phyloP scores from a whole-genome alignment of 1,140 invertebrate genomes.

The Penaeus chinensis region DNA sequence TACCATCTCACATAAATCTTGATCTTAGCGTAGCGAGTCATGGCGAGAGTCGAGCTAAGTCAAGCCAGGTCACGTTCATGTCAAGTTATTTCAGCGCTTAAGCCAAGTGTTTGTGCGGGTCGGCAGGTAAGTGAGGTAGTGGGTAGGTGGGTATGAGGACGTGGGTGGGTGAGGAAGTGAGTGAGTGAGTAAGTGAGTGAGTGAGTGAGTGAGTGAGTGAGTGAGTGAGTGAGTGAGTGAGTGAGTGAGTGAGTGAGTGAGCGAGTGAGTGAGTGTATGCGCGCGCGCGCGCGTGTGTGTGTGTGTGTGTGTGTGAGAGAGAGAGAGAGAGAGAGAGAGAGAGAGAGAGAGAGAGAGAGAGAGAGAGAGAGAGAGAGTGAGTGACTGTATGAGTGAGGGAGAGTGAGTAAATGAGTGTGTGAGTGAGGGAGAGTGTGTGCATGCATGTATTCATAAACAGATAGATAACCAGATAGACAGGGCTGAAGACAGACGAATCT shows the following conservation, averaged over 20 bases:
- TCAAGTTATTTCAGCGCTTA: neutral
- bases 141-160: neutral
- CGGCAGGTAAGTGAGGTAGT: neutral
- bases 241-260: constrained; percentile 14
- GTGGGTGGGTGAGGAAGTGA: neutral
- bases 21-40: too few relatives aligned
- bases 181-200: too few relatives aligned
- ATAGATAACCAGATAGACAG: too few relatives aligned
- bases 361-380: too few relatives aligned
- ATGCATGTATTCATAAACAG: neutral
- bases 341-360: neutral
- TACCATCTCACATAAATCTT: too few relatives aligned
- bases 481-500: too few relatives aligned
- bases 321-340: neutral
- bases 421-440: constrained; percentile 1
- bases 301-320: neutral
- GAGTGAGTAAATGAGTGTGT: constrained; percentile 16
- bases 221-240: neutral
- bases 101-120: neutral
- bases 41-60: too few relatives aligned
- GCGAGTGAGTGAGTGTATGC: constrained; percentile 11
- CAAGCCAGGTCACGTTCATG: neutral
- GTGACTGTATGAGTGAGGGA: neutral
- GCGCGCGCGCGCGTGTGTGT: neutral
- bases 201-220: neutral